These are phyloP conservation scores for Drosophila atripex DNA, from an alignment of 2,888 invertebrate genomes.

Conservation along the genomic window DNA sequence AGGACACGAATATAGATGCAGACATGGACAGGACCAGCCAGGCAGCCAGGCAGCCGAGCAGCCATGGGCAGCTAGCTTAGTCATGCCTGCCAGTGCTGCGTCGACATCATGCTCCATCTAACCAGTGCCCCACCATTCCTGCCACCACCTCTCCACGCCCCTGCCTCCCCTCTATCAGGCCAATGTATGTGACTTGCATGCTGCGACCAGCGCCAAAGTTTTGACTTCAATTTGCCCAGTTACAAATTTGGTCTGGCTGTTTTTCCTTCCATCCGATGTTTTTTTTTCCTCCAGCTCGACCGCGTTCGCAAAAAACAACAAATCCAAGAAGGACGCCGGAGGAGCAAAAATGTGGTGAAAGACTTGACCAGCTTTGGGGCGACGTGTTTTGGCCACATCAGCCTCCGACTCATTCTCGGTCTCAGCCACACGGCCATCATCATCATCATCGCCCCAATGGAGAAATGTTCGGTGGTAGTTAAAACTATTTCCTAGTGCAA, in stretches of 20 bases:
- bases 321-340: constrained; percentile 37
- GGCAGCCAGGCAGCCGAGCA: constrained; percentile 9
- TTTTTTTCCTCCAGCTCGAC: constrained; percentile 4
- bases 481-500: constrained; percentile 25
- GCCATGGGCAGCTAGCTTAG: constrained; percentile 45
- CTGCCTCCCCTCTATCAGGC: constrained; percentile 1
- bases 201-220: constrained; percentile 66
- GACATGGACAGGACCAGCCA: constrained; percentile 10
- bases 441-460: constrained; percentile 14
- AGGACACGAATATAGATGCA: constrained; percentile 31
- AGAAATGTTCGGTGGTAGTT: constrained; percentile 12
- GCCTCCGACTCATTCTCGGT: constrained; percentile 14
- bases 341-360: constrained; percentile 55
- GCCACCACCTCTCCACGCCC: not conserved
- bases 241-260: constrained; percentile 49
- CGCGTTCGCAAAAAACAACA: constrained; percentile 21
- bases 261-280: constrained; percentile 6
- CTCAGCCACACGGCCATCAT: constrained; percentile 43
- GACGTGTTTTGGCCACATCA: constrained; percentile 56
- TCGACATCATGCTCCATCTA: constrained; percentile 42
- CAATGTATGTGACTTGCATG: constrained; percentile 69
- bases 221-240: constrained; percentile 72
- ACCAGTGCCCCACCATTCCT: not conserved
- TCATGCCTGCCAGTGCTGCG: constrained; percentile 53
- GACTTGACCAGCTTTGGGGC: constrained; percentile 52